Conservation (phyloP, 2,888 invertebrate genomes). For the Cantharis lateralis region DNA sequence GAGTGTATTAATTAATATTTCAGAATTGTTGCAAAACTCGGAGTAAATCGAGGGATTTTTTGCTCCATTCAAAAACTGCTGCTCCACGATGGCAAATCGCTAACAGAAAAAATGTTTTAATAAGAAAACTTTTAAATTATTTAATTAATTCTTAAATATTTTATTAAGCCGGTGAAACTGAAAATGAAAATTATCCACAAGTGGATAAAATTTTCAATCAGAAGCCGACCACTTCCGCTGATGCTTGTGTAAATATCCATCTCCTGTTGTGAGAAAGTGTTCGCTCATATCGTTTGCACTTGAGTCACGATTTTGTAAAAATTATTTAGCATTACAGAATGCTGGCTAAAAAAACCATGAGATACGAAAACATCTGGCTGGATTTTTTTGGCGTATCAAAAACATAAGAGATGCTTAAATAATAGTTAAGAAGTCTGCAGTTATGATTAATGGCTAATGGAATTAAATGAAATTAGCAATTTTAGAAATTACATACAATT, state of each 20-base stretch:
- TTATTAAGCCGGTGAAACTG: background rate
- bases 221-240: background rate
- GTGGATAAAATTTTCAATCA: background rate
- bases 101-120: background rate
- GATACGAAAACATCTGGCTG: background rate
- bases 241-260: background rate
- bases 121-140: background rate
- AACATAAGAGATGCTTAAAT: background rate
- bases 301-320: background rate
- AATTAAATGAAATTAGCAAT: background rate
- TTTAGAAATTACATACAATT: background rate
- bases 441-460: background rate
- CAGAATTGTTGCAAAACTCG: background rate
- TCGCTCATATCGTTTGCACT: background rate
- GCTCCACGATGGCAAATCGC: background rate
- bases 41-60: background rate
- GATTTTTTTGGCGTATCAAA: background rate
- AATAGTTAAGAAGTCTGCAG: background rate
- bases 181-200: too few species aligned
- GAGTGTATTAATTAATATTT: slow-evolving; percentile 1
- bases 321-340: background rate
- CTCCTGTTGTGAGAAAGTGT: background rate
- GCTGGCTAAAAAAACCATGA: background rate
- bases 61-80: background rate
- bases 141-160: background rate